phyloP scores from a whole-genome alignment of 1,140 invertebrate genomes.

The Tetraneura akinire region DNA sequence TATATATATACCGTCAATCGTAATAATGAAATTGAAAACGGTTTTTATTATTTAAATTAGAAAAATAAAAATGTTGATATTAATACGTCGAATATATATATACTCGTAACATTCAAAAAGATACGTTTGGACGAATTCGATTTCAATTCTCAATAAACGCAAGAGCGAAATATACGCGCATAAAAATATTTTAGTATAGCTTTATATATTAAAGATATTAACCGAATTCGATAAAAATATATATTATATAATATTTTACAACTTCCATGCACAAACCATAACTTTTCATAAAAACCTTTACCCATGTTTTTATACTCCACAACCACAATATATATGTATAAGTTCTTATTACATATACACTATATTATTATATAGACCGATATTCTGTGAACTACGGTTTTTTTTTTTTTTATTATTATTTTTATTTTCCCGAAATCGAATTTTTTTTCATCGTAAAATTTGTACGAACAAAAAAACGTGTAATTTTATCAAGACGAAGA shows the following conservation, averaged over 20 bases:
- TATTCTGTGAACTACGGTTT: constrained; percentile 12
- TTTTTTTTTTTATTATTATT: constrained; percentile 32
- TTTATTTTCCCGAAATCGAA: constrained; percentile 37
- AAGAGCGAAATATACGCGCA: background rate
- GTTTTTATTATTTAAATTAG: too few relatives aligned
- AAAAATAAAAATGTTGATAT: background rate
- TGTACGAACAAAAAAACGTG: background rate
- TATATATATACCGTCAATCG: too few relatives aligned
- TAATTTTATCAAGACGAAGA: constrained; percentile 15
- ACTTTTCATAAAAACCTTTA: constrained; percentile 34
- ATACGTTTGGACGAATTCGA: background rate
- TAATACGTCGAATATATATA: too few relatives aligned
- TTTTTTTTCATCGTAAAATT: constrained; percentile 40
- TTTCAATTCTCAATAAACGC: background rate
- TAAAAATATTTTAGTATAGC: background rate
- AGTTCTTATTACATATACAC: background rate
- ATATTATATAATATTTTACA: constrained; percentile 32
- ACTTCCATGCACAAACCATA: constrained; percentile 19
- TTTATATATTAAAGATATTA: constrained; percentile 17
- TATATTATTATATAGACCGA: background rate
- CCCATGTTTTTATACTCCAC: background rate
- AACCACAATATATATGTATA: background rate
- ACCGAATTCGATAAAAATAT: constrained; percentile 24
- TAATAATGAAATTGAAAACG: too few relatives aligned
- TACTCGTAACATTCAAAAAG: too few relatives aligned